These are phyloP conservation scores for Uria aalge DNA, from an alignment of 2,113 vertebrate species.

Conservation along the genomic window DNA sequence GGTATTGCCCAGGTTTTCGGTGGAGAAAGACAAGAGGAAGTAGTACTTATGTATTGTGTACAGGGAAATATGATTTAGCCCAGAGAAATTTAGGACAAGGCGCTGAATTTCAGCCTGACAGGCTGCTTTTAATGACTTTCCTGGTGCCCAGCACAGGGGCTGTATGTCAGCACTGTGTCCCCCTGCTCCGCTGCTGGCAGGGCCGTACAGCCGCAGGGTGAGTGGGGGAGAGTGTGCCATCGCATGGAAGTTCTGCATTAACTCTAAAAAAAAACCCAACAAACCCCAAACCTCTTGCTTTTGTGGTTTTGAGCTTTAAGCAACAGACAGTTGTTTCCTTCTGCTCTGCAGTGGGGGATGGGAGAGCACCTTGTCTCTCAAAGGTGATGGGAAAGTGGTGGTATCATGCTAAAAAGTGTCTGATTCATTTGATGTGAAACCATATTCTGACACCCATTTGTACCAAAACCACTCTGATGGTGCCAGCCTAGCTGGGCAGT, in stretches of 20 bases:
- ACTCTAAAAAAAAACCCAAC: background rate
- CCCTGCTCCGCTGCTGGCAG: fast-evolving
- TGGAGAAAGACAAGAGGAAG: background rate
- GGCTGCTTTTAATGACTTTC: background rate
- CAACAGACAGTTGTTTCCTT: background rate
- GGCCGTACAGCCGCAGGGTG: fast-evolving
- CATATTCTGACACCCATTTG: background rate
- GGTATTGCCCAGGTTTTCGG: background rate
- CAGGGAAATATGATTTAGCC: background rate
- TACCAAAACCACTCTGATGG: background rate
- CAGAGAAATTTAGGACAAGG: background rate
- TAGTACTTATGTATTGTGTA: fast-evolving
- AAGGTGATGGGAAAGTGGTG: background rate
- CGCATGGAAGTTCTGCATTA: background rate
- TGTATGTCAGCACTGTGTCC: background rate
- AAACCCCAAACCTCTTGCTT: background rate
- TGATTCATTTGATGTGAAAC: background rate
- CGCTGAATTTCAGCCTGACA: background rate
- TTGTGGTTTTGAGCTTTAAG: background rate
- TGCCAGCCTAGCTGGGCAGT: background rate
- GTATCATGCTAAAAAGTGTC: background rate
- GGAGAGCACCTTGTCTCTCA: background rate
- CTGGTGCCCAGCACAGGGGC: background rate
- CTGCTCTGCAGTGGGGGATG: background rate
- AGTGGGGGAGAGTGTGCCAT: background rate